A percentile compares a stretch with the other conserved stretches of the same genome.
These are phyloP conservation scores for Xyrauchen texanus DNA, from an alignment of 2,113 vertebrate species.

Conservation along the genomic window DNA sequence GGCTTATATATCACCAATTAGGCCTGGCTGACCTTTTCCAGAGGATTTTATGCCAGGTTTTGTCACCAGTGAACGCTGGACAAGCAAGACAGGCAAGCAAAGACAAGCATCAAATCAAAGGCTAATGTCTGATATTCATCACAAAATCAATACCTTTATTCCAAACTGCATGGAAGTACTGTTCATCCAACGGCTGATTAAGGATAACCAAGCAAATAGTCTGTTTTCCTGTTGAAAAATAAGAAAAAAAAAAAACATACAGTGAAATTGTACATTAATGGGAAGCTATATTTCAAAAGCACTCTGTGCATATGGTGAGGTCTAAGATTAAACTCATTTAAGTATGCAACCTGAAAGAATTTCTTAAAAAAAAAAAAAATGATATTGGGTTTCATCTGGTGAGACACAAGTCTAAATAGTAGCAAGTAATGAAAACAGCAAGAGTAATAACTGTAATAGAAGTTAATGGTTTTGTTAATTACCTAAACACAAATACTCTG, in stretches of 20 bases:
- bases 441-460: slow-evolving; percentile 12
- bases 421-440: slow-evolving; percentile 9
- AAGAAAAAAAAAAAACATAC: not conserved
- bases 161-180: slow-evolving; percentile 71
- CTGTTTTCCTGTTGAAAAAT: slow-evolving; percentile 67
- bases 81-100: not conserved
- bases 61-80: not conserved
- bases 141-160: slow-evolving; percentile 72
- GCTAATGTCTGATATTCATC: slow-evolving; percentile 12
- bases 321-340: not conserved
- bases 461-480: not conserved
- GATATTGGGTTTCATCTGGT: not conserved
- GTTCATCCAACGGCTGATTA: slow-evolving; percentile 74
- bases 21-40: slow-evolving; percentile 29
- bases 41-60: not conserved
- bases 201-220: slow-evolving; percentile 75
- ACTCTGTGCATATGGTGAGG: not conserved
- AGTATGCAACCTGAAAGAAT: too few species aligned
- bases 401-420: slow-evolving; percentile 15
- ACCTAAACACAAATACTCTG: not conserved
- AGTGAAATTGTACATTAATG: too few species aligned
- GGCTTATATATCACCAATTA: slow-evolving; percentile 35
- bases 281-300: too few species aligned
- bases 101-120: slow-evolving; percentile 42
- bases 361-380: too few species aligned